Conservation (phyloP, 2,888 invertebrate genomes). For the Laothoe populi region DNA sequence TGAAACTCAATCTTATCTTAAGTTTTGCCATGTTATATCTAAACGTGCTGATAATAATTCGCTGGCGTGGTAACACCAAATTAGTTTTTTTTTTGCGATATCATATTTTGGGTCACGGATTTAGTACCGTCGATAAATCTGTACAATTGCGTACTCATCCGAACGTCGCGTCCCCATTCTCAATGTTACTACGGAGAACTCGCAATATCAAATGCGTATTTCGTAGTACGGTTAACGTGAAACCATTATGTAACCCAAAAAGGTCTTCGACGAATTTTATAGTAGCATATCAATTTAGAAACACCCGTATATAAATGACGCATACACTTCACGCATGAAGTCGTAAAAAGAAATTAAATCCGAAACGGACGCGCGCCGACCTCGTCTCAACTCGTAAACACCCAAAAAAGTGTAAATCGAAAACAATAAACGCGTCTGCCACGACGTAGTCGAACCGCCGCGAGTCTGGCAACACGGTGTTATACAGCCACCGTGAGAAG, state of each 20-base stretch:
- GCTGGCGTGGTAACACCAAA: neutral
- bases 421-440: constrained; percentile 78
- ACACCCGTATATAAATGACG: constrained; percentile 24
- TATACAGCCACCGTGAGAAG: constrained; percentile 47
- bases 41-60: neutral
- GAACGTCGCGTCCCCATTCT: neutral
- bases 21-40: constrained; percentile 12
- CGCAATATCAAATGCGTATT: constrained; percentile 14
- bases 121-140: constrained; percentile 6
- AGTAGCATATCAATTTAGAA: constrained; percentile 22
- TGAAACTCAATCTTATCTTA: constrained; percentile 9
- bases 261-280: constrained; percentile 22
- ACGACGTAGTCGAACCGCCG: constrained; percentile 46
- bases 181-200: neutral
- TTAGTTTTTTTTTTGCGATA: constrained; percentile 6
- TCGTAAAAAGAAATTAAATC: constrained; percentile 66
- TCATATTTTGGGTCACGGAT: constrained; percentile 25
- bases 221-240: neutral
- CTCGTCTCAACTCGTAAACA: constrained; percentile 74
- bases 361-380: constrained; percentile 72
- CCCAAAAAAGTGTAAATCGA: constrained; percentile 75
- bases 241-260: constrained; percentile 7
- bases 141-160: neutral
- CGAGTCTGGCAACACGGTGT: constrained; percentile 57
- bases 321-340: constrained; percentile 43